A percentile compares a stretch with the other conserved stretches of the same genome.
These are phyloP conservation scores for Sycophila sp. DNA, from an alignment of 1,140 invertebrate species.

Conservation along the genomic window DNA sequence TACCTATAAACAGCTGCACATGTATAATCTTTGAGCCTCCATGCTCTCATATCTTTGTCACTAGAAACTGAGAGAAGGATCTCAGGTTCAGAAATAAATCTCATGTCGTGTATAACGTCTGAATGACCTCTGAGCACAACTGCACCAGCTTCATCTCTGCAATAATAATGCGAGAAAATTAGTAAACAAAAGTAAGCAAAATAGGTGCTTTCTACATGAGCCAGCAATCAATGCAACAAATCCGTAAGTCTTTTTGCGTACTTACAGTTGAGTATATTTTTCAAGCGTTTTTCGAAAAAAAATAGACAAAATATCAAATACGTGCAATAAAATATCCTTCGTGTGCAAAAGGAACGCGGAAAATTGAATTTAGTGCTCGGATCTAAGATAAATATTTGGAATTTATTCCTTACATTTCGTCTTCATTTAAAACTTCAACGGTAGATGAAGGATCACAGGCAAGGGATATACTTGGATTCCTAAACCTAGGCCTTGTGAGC, in stretches of 20 bases:
- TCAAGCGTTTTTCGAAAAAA: background rate
- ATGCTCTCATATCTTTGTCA: conserved; percentile 80
- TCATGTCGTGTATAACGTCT: conserved; percentile 78
- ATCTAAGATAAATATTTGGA: background rate
- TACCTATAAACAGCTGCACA: conserved; percentile 79
- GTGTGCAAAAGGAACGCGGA: too few species aligned
- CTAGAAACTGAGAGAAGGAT: conserved; percentile 80
- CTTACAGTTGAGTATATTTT: too few species aligned
- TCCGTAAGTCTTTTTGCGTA: too few species aligned
- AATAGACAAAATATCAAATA: background rate
- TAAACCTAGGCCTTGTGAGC: conserved; percentile 57
- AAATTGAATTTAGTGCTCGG: too few species aligned
- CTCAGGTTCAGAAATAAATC: conserved; percentile 70
- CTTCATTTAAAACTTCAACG: conserved; percentile 44
- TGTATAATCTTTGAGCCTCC: conserved; percentile 74
- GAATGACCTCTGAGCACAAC: conserved; percentile 76
- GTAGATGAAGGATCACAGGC: conserved; percentile 50
- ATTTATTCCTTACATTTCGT: conserved; percentile 45
- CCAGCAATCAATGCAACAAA: too few species aligned
- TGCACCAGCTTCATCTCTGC: conserved; percentile 66
- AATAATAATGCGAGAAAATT: conserved; percentile 46
- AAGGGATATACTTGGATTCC: conserved; percentile 48
- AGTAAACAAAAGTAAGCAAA: too few species aligned
- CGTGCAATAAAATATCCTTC: too few species aligned
- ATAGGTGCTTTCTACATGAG: too few species aligned